Evolutionary conservation across 2,797 vertebrate species (phyloP).

Genomic region (Neosilurus mollespiculum): DNA sequence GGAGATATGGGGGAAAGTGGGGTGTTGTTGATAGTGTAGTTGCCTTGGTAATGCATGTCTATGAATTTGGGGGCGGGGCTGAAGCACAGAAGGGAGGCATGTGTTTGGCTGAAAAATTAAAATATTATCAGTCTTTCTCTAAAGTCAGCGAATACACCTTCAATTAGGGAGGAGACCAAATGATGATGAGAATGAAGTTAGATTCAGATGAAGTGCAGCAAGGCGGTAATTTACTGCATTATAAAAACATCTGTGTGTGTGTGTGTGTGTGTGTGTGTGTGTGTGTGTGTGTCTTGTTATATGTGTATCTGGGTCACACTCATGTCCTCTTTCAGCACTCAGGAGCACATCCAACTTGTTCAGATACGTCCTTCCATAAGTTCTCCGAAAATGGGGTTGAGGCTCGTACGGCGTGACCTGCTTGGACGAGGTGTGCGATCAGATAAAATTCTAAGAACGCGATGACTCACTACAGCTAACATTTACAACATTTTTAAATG

Average conservation of each 20-base stretch:
- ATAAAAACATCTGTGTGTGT: neutral
- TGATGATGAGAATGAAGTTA: neutral
- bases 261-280: neutral
- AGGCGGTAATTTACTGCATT: neutral
- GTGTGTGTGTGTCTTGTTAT: neutral
- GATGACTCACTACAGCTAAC: slow-evolving; percentile 9
- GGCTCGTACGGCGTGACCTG: neutral
- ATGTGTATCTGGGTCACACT: slow-evolving; percentile 3
- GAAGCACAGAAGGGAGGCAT: no score
- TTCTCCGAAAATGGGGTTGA: slow-evolving; percentile 2
- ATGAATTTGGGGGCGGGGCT: no score
- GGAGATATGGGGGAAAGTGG: no score
- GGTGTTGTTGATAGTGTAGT: no score
- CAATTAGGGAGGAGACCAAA: no score
- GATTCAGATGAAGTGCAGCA: neutral
- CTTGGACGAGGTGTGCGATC: slow-evolving; percentile 1
- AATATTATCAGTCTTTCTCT: no score
- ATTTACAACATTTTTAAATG: slow-evolving; percentile 2
- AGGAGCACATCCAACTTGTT: neutral
- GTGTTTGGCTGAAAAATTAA: no score
- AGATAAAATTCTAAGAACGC: neutral
- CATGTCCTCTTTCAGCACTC: neutral
- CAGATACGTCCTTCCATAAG: neutral
- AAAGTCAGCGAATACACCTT: no score
- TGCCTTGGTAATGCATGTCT: no score